A percentile compares a stretch with the other conserved stretches of the same genome.
These are phyloP conservation scores for Amblyteles armatorius DNA, from an alignment of 2,888 invertebrate species.

Conservation along the genomic window DNA sequence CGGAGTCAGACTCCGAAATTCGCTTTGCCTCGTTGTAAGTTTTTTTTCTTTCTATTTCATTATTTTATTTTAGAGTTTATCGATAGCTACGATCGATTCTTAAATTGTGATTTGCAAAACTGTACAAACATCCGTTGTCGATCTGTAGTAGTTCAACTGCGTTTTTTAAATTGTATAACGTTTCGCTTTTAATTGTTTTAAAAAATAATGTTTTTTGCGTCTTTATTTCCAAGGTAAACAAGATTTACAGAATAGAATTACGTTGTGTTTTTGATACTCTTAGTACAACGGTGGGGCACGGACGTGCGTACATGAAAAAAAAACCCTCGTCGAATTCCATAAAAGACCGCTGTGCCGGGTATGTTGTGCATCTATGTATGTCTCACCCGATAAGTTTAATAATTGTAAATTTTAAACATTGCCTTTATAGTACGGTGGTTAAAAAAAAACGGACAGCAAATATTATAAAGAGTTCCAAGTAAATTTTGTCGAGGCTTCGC, in stretches of 20 bases:
- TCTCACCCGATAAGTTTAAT: conserved; percentile 59
- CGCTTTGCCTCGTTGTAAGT: conserved; percentile 52
- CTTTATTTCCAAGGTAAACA: conserved; percentile 37
- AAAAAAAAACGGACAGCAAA: conserved; percentile 35
- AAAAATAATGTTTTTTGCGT: background rate
- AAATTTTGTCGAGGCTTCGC: conserved; percentile 42
- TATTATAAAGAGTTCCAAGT: conserved; percentile 27
- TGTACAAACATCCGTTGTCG: conserved; percentile 61
- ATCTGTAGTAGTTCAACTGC: conserved; percentile 45
- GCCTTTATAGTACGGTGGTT: conserved; percentile 58
- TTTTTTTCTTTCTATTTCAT: conserved; percentile 15
- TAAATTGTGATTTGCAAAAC: conserved; percentile 65
- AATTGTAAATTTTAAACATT: conserved; percentile 62
- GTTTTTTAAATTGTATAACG: conserved; percentile 48
- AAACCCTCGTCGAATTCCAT: conserved; percentile 62
- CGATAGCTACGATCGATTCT: conserved; percentile 50
- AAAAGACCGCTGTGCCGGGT: conserved; percentile 58
- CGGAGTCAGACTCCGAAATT: conserved; percentile 50
- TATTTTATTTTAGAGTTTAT: conserved; percentile 48
- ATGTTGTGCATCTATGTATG: conserved; percentile 54
- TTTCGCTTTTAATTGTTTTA: conserved; percentile 29
- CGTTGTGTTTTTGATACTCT: conserved; percentile 50
- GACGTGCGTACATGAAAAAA: conserved; percentile 38
- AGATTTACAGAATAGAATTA: conserved; percentile 47
- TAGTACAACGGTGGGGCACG: conserved; percentile 51